Percentiles rank a stretch among this genome's conserved stretches.
phyloP scores from a whole-genome alignment of 2,113 vertebrate species.

The Zosterops borbonicus region DNA sequence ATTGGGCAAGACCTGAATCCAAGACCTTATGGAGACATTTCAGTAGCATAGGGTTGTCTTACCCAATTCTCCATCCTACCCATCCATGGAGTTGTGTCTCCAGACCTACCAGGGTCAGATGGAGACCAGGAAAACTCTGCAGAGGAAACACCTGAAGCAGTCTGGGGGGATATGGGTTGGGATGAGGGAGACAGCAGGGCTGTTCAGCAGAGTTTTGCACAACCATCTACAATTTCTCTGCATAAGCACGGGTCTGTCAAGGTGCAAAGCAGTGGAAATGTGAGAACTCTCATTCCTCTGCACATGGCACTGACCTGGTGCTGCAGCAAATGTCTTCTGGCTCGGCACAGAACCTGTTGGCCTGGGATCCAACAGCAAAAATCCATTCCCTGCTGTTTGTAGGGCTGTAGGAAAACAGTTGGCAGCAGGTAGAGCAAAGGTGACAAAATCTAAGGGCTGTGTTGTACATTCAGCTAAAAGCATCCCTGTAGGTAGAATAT shows the following conservation, averaged over 20 bases:
- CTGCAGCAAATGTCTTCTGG: neutral
- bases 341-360: neutral
- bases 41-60: neutral
- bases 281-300: neutral
- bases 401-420: neutral
- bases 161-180: neutral
- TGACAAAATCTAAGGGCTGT: neutral
- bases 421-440: neutral
- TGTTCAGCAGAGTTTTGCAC: neutral
- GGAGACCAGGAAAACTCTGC: neutral
- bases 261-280: constrained; percentile 5
- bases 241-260: neutral
- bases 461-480: neutral
- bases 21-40: neutral
- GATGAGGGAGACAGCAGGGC: neutral
- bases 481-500: neutral
- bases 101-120: neutral
- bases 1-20: neutral
- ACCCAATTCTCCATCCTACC: neutral
- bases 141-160: neutral
- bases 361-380: neutral
- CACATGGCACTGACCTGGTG: neutral
- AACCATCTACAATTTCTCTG: neutral
- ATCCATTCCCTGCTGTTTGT: neutral
- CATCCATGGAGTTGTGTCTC: neutral